Evolutionary conservation across 2,113 vertebrate genomes (phyloP), one percentile per base, ranked within the genome.

Genomic region (Sorex araneus): DNA sequence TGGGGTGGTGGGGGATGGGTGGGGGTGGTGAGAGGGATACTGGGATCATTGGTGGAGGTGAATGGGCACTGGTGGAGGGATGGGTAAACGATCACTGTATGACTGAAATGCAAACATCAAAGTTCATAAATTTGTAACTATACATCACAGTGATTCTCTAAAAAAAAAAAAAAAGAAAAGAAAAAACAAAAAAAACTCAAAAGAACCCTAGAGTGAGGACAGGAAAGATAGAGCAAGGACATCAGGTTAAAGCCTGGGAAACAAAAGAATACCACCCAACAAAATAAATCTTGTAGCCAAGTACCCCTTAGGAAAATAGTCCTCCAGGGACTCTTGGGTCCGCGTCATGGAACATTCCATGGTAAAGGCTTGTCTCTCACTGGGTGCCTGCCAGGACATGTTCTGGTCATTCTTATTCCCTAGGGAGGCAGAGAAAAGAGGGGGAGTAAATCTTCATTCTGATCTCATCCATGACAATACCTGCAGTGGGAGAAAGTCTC

Each of bases 281-380:
- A 92, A 73, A 94, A 82, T 75, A 76, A 84, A 84, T 90, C 27
- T 47, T 84, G 47, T 25, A 84, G 57, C 34, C 79, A 63, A 60
- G 12, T 86, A 74, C 23, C 63, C 80, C 70, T 78, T 75, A 84
- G 87, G 78, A 93, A 95, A 89, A 92, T 75, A 87, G 30, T 88
- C 60, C 74, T 88, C 87, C 43, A 88, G 85, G 90, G 70, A 19
- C 76, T 32, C 30, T 21, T 89, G 54, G 34, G 66, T 67, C 88
- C 85, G 86, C 67, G 21, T 94, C 90, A 77, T 79, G 85, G 85
- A 96, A 94, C 78, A 93, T 85, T 94, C 87, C 79, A 54, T 45
- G 28, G 84, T 81, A 93, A 95, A 92, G 64, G 23, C 21, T 90
- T 93, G 83, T 93, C 67, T 89, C 50, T 77, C 67, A 30, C 34